Evolutionary conservation across 2,797 vertebrate genomes (phyloP), one percentile per base, ranked within the genome.

Genomic region (Acipenser oxyrinchus): DNA sequence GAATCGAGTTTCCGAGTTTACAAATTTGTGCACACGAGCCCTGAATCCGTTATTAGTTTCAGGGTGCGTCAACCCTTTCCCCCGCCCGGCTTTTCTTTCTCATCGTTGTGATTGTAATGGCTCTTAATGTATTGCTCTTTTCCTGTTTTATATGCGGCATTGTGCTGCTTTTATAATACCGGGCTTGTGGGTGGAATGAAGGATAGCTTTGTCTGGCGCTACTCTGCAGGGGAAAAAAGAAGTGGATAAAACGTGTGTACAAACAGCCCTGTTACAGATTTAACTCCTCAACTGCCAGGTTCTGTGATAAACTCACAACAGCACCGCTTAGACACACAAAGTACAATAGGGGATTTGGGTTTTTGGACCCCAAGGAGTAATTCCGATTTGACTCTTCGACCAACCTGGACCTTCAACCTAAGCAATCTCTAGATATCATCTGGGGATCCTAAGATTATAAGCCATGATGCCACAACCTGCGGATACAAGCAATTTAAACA

Each of bases 141-240:
- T 70, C 73, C 87, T 90, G 81, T 84, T 90, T 90, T 82, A 83
- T 87, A 90, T 90, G 84, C 88, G 87, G 85, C 87, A 79, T 79
- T 83, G 84, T 86, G 85, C 72, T 72, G 37, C 73, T 70, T 76
- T 71, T 78, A 85, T 90, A 85, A 84, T 76, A 79, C 81, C 64
- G 12, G 69, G 72, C 71, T 84, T 88, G 86, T 84, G 81, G 77
- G 69, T 69, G 71, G 75, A 80, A 70, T 82, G 79, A 90, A 88
- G 82, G 86, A 81, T 52, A 18, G 73, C 84, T 90, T 92, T 93
- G 90, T 91, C 79, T 69, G 10, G 12, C 67, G 70, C 76, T 69
- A 76, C 77, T 82, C 72, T 67, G 62, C 60, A 55, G 68, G 86
- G 82, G 79, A 87, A 87, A 81, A 82, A 18, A n/a, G 72, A 80